phyloP scores from a whole-genome alignment of 2,113 vertebrate genomes.

The Gambusia affinis region DNA sequence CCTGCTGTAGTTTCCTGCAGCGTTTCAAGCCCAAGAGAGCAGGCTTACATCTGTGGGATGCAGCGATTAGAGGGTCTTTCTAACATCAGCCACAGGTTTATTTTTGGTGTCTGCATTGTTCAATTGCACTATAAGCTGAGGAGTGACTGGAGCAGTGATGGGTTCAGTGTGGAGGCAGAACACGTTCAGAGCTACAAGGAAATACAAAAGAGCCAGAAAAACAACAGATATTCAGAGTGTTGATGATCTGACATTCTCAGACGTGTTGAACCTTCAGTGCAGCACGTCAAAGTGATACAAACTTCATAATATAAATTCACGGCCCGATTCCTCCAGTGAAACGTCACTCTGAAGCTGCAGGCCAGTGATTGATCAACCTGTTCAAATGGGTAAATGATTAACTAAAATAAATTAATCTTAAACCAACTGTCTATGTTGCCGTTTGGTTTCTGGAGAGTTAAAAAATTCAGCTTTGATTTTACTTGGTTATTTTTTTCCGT shows the following conservation, averaged over 20 bases:
- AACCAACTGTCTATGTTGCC: no score
- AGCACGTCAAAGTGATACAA: background rate
- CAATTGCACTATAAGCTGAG: conserved; percentile 20
- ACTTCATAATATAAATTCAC: background rate
- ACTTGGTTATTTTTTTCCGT: no score
- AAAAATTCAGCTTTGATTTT: no score
- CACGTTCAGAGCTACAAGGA: conserved; percentile 5
- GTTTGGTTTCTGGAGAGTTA: background rate
- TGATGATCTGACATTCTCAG: background rate
- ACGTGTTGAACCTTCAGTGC: background rate
- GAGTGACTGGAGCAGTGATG: conserved; percentile 4
- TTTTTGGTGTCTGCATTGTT: conserved; percentile 57
- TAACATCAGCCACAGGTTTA: conserved; percentile 36
- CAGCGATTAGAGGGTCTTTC: conserved; percentile 31
- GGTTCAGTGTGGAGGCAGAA: conserved; percentile 27
- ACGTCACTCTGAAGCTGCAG: background rate
- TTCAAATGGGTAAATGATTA: background rate
- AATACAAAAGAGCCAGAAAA: conserved; percentile 8
- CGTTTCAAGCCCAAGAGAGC: conserved; percentile 30
- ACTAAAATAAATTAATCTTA: no score
- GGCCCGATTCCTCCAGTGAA: background rate
- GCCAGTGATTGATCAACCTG: background rate
- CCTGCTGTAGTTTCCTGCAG: conserved; percentile 30
- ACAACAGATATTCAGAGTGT: conserved; percentile 2
- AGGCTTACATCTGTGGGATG: conserved; percentile 35